Conservation (phyloP, 2,888 invertebrate genomes). For the Dryobotodes eremita region DNA sequence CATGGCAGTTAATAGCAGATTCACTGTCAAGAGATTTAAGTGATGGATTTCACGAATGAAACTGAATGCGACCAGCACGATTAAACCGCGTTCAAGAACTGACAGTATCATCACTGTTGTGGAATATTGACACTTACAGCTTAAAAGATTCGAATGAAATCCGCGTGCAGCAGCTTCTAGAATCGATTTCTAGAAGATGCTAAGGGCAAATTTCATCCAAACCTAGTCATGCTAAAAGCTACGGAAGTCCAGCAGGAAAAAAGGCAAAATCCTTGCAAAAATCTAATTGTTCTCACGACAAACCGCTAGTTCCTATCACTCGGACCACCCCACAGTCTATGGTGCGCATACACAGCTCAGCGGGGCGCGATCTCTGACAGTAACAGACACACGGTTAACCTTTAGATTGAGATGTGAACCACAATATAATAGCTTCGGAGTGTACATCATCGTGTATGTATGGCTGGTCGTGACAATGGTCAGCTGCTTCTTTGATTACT, state of each 20-base stretch:
- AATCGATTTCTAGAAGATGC: too few relatives aligned
- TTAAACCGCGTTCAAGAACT: too few relatives aligned
- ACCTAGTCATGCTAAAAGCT: too few relatives aligned
- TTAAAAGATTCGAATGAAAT: too few relatives aligned
- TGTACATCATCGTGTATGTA: constrained; percentile 72
- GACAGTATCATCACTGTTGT: too few relatives aligned
- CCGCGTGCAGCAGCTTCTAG: too few relatives aligned
- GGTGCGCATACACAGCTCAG: constrained; percentile 83
- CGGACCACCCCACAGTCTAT: constrained; percentile 57
- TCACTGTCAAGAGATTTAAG: too few relatives aligned
- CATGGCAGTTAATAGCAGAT: too few relatives aligned
- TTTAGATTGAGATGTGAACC: constrained; percentile 90
- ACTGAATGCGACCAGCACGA: too few relatives aligned
- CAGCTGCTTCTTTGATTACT: constrained; percentile 33
- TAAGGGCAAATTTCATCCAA: too few relatives aligned
- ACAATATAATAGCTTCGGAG: constrained; percentile 83
- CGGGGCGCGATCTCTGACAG: constrained; percentile 89
- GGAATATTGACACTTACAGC: too few relatives aligned
- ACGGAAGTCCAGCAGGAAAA: background rate
- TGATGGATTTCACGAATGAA: too few relatives aligned
- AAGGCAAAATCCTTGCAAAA: background rate
- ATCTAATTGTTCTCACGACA: constrained; percentile 12
- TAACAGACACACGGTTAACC: constrained; percentile 90
- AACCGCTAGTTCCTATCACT: constrained; percentile 53
- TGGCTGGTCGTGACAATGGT: constrained; percentile 61